phyloP scores from a whole-genome alignment of 2,113 vertebrate genomes.

The cat (Felis catus) region DNA sequence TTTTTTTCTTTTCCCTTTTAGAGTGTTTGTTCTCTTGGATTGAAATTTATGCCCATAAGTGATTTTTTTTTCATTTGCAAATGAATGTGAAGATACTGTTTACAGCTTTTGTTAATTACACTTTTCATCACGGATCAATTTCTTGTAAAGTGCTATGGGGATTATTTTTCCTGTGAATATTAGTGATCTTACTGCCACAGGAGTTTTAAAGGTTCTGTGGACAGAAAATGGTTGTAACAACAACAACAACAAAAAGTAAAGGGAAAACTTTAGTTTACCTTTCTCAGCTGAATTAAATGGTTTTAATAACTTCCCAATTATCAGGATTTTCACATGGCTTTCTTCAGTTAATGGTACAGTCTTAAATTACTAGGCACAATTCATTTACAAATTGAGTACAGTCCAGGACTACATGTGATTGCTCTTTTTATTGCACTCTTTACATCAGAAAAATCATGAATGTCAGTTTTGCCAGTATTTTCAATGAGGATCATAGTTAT shows the following conservation, averaged over 20 bases:
- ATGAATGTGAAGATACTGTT: slow-evolving; percentile 27
- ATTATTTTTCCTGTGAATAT: slow-evolving; percentile 87
- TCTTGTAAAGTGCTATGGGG: slow-evolving; percentile 88
- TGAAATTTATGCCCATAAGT: slow-evolving; percentile 62
- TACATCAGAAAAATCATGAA: slow-evolving; percentile 24
- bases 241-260: slow-evolving; percentile 84
- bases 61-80: slow-evolving; percentile 41
- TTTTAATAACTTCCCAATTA: slow-evolving; percentile 62
- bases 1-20: slow-evolving; percentile 70
- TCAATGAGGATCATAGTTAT: not conserved
- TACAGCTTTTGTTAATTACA: slow-evolving; percentile 80
- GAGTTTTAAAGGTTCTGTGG: slow-evolving; percentile 89
- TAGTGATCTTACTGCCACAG: slow-evolving; percentile 88
- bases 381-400: not conserved
- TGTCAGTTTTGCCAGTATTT: slow-evolving; percentile 61
- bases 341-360: not conserved
- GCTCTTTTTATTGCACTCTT: slow-evolving; percentile 62
- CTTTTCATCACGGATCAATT: slow-evolving; percentile 87
- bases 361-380: not conserved
- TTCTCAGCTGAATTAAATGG: slow-evolving; percentile 63
- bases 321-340: slow-evolving; percentile 44
- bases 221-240: slow-evolving; percentile 89
- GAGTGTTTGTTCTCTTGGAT: slow-evolving; percentile 60
- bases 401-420: slow-evolving; percentile 13
- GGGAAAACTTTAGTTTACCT: slow-evolving; percentile 64